These are phyloP conservation scores for Porites divaricata DNA, from an alignment of 92 coral and sea anemone species.

Conservation along the genomic window DNA sequence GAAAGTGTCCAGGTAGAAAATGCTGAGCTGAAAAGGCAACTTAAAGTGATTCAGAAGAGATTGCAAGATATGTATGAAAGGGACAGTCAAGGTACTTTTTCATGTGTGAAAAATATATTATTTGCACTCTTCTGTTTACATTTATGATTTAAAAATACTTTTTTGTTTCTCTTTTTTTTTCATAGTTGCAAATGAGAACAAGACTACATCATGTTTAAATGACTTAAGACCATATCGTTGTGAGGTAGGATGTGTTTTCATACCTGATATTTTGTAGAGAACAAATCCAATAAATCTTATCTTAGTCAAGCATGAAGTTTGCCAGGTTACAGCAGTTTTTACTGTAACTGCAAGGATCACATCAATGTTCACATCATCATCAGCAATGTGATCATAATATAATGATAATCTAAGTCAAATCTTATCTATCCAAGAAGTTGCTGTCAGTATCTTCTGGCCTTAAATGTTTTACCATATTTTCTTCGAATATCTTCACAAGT, in stretches of 20 bases:
- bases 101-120: not conserved
- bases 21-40: slow-evolving; percentile 50
- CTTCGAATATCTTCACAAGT: no score
- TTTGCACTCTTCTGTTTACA: not conserved
- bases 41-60: slow-evolving; percentile 60
- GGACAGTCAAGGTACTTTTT: slow-evolving; percentile 31
- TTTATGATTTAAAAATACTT: not conserved
- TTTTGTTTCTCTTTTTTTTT: not conserved
- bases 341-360: no score
- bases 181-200: slow-evolving; percentile 34
- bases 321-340: no score
- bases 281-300: no score
- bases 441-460: no score
- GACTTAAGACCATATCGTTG: slow-evolving; percentile 53
- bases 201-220: slow-evolving; percentile 44
- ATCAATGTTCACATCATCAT: no score
- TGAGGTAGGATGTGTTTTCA: slow-evolving; percentile 46
- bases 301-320: no score
- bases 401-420: no score
- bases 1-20: slow-evolving; percentile 47
- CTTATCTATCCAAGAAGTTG: no score
- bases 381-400: no score
- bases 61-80: slow-evolving; percentile 55
- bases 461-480: no score
- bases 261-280: no score